Percentiles rank a stretch among this genome's conserved stretches.
These are phyloP conservation scores for Pleuronectes platessa DNA, from an alignment of 2,113 vertebrate species.

Conservation along the genomic window DNA sequence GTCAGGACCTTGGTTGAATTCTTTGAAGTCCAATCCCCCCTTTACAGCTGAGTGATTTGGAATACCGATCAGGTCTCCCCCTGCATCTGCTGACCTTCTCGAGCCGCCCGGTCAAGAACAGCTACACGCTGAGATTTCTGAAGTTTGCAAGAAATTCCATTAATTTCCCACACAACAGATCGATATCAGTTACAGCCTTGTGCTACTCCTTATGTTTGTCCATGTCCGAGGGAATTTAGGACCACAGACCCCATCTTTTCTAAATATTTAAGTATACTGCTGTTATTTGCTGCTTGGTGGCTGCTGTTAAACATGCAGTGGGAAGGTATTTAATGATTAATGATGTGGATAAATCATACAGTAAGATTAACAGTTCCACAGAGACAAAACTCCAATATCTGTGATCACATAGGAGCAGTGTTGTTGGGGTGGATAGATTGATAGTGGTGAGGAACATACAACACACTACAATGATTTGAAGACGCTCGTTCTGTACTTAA, in stretches of 20 bases:
- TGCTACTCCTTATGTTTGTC: not conserved
- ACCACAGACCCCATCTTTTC: not conserved
- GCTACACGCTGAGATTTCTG: conserved; percentile 35
- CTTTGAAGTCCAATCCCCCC: conserved; percentile 33
- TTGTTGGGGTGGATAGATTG: too few species aligned
- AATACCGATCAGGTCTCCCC: conserved; percentile 46
- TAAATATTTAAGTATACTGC: not conserved
- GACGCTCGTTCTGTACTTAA: too few species aligned
- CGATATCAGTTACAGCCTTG: conserved; percentile 3
- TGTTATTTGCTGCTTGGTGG: not conserved
- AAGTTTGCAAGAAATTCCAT: conserved; percentile 31
- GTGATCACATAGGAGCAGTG: too few species aligned
- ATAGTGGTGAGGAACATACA: too few species aligned
- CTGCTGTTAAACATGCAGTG: too few species aligned
- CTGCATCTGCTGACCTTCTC: conserved; percentile 47
- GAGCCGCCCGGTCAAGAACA: conserved; percentile 40
- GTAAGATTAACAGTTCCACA: not conserved
- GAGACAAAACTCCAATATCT: too few species aligned
- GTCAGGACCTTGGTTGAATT: conserved; percentile 56
- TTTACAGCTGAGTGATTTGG: conserved; percentile 46
- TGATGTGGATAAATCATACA: not conserved
- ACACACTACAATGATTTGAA: too few species aligned
- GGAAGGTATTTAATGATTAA: not conserved
- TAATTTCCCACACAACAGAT: conserved; percentile 33
- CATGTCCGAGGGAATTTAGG: not conserved